Evolutionary conservation across 2,113 vertebrate species (phyloP).

Genomic region (Struthio camelus): DNA sequence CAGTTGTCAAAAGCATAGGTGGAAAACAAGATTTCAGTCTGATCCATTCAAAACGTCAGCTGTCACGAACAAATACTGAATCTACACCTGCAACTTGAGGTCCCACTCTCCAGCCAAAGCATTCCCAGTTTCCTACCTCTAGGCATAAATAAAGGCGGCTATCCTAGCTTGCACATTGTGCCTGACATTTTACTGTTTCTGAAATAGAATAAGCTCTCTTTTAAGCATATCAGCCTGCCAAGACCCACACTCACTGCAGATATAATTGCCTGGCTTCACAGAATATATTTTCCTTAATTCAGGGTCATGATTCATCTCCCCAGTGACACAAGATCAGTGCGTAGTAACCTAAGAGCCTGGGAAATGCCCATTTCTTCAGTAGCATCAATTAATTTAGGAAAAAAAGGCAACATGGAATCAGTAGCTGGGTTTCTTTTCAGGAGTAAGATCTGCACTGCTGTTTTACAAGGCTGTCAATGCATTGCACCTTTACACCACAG

Average conservation of each 20-base stretch:
- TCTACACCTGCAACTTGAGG: not conserved
- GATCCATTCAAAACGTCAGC: not conserved
- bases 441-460: not conserved
- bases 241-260: not conserved
- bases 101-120: not conserved
- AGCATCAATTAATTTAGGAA: not conserved
- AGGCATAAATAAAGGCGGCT: not conserved
- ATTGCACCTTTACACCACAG: not conserved
- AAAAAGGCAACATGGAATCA: not conserved
- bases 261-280: not conserved
- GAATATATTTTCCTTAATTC: not conserved
- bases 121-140: not conserved
- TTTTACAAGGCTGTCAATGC: not conserved
- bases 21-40: not conserved
- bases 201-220: conserved; percentile 1
- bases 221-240: not conserved
- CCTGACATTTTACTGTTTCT: not conserved
- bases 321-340: not conserved
- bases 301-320: not conserved
- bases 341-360: not conserved
- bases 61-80: not conserved
- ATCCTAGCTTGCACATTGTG: not conserved
- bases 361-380: not conserved
- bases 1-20: not conserved
- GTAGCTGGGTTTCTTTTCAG: not conserved